Base-by-base conservation (phyloP, 2,113 vertebrate species). In the Phaethornis superciliosus region DNA sequence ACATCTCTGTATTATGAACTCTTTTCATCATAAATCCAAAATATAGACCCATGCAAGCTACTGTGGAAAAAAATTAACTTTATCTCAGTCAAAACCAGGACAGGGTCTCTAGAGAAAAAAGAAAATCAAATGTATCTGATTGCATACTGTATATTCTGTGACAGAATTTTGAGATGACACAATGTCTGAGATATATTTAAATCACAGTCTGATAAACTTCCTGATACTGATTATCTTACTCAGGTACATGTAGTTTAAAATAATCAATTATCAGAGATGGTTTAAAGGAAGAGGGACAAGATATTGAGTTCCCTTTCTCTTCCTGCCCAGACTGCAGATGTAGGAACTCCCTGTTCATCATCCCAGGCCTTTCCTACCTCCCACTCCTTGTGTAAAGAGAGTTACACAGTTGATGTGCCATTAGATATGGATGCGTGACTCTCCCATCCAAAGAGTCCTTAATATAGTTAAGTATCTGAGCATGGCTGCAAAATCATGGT, bases 1-100 rank as follows among this genome's bases (percentile, higher is more conserved):
- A 5, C 18, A 62, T 0, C 30, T 1, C 46, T 62, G 12, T 3
- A 1, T 1, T 79, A 2, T 12, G 30, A 62, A 2, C 5, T 69
- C 4, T 11, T 47, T 20, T 0, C 46, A 70, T 14, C 9, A 51
- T 4, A 22, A 59, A 77, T 26, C 32, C 9, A 81, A 72, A 72
- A 3, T 32, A 68, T 1, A 32, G 2, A 12, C 15, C 7, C 28
- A 37, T 3, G 32, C 1, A 10, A 58, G 11, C 11, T 32, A 18
- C 42, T 20, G 7, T 3, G 19, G 8, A n/a, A 46, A 33, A 76
- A 81, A 54, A 17, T 15, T 20, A 37, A 23, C 18, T 49, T 30
- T 54, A 37, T 8, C 10, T 22, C 28, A 69, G 6, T 3, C 12
- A 84, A 87, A 84, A 23, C 1, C 21, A 65, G 7, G 3, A 23